These are phyloP conservation scores for Archivesica marissinica DNA, from an alignment of 1,140 invertebrate species.

Conservation along the genomic window DNA sequence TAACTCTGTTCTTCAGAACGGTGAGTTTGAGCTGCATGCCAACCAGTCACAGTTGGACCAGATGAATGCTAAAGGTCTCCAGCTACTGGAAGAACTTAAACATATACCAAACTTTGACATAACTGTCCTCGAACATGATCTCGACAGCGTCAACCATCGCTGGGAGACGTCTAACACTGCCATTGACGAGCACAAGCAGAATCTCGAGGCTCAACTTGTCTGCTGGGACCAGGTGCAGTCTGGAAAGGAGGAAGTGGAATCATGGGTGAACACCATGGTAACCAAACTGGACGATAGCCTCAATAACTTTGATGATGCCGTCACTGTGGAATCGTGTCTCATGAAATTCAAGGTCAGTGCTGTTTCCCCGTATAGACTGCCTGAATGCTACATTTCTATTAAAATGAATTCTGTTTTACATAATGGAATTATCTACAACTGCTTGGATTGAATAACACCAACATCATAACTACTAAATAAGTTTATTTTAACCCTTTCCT, in stretches of 20 bases:
- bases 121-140: constrained; percentile 81
- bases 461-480: no score
- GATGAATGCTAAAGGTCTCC: constrained; percentile 79
- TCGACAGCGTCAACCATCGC: constrained; percentile 84
- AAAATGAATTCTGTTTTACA: no score
- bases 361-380: no score
- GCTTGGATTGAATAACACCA: no score
- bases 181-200: constrained; percentile 85
- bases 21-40: constrained; percentile 81
- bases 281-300: constrained; percentile 90
- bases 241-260: constrained; percentile 91
- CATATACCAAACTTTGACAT: constrained; percentile 90
- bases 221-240: constrained; percentile 97
- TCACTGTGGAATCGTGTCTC: constrained; percentile 90
- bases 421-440: no score
- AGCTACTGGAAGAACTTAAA: constrained; percentile 81
- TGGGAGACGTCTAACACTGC: constrained; percentile 90
- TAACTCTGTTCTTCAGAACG: constrained; percentile 71
- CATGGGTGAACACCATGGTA: constrained; percentile 93
- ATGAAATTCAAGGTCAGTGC: constrained; percentile 89
- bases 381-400: no score
- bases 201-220: constrained; percentile 93
- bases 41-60: constrained; percentile 80
- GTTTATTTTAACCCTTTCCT: no score
- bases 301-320: constrained; percentile 91